Conservation (phyloP, 1,140 invertebrate genomes). For the Contarinia nasturtii region DNA sequence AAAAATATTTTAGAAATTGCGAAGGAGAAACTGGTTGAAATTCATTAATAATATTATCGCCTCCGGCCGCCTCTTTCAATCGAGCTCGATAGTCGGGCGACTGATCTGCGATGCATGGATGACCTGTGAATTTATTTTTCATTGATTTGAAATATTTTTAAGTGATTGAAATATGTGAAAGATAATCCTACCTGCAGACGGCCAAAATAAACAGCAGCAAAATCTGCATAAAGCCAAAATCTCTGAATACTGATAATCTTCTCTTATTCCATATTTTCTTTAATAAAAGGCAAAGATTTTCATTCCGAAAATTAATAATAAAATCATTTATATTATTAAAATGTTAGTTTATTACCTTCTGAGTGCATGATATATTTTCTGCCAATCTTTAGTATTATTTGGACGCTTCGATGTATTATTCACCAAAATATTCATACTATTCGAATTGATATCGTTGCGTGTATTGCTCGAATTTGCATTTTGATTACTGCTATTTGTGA, state of each 20-base stretch:
- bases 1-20: constrained; percentile 80
- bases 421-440: constrained; percentile 6
- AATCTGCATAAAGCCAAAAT: constrained; percentile 84
- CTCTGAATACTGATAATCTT: constrained; percentile 79
- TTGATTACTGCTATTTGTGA: too few species aligned
- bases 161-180: too few species aligned
- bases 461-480: not conserved
- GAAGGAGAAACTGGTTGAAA: constrained; percentile 71
- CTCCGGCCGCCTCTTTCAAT: constrained; percentile 52
- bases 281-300: constrained; percentile 3
- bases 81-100: constrained; percentile 61
- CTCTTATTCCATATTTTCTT: constrained; percentile 73
- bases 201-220: constrained; percentile 94
- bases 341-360: too few species aligned
- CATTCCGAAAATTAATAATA: too few species aligned
- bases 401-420: constrained; percentile 4
- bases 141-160: too few species aligned
- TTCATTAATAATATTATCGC: constrained; percentile 51
- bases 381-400: constrained; percentile 39
- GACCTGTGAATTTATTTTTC: too few species aligned
- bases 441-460: constrained; percentile 5
- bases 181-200: constrained; percentile 41
- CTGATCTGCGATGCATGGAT: constrained; percentile 73
- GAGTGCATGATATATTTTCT: constrained; percentile 49
- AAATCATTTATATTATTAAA: too few species aligned